phyloP scores from a whole-genome alignment of 2,113 vertebrate species.

The Hemichromis elongatus region DNA sequence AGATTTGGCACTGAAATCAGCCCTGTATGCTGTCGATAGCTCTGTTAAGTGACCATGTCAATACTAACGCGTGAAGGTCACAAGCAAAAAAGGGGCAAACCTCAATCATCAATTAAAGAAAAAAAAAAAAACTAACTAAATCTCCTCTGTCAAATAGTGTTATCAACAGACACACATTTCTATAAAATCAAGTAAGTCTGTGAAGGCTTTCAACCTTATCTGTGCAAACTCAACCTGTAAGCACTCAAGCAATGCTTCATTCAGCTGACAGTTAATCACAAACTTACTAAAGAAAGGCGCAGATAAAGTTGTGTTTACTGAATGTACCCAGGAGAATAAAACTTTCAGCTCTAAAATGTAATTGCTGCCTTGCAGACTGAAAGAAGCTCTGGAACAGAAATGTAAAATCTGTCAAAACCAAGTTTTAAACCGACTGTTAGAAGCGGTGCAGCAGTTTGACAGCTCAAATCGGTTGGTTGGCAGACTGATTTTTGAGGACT shows the following conservation, averaged over 20 bases:
- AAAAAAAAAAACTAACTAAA: not conserved
- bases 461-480: not conserved
- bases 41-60: not conserved
- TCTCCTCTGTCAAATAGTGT: not conserved
- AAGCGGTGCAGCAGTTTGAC: not conserved
- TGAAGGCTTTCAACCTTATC: not conserved
- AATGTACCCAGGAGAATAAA: not conserved
- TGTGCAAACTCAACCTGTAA: not conserved
- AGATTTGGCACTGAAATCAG: not conserved
- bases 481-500: not conserved
- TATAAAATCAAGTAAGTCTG: not conserved
- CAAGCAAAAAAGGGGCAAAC: not conserved
- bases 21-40: constrained; percentile 10
- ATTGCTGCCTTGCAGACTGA: not conserved
- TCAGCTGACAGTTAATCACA: not conserved
- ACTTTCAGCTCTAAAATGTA: not conserved
- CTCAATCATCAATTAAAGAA: not conserved
- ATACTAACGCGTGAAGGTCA: not conserved
- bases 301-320: not conserved
- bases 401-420: not conserved
- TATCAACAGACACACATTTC: constrained; percentile 18
- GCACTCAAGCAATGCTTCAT: not conserved
- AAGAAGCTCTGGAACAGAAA: not conserved
- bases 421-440: not conserved
- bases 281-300: not conserved